Base-by-base conservation (phyloP, 37 sponge, comb jelly and placozoan species). In the Trichoplax adhaerens region DNA sequence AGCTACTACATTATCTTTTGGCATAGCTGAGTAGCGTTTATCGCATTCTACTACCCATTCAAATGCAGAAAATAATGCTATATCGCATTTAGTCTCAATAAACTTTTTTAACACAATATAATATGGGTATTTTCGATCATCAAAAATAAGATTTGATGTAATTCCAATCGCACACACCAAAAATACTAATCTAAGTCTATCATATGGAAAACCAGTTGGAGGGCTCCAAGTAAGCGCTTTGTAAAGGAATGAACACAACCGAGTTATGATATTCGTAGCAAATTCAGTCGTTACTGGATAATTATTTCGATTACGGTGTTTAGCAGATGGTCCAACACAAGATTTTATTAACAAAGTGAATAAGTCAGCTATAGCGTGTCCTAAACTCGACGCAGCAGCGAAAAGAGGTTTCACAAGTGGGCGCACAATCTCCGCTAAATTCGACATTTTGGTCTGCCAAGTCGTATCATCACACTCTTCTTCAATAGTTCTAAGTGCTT, bases 121-220 rank as follows among this genome's bases (percentile, higher is more conserved):
- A 81, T 86, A 91, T 50, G 90, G 79, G 53, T 84, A 82, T 65
- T 88, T 80, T 70, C 81, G 80, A 29, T 96, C 98, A 59, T 92
- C 94, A 83, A 89, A 92, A 73, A 92, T 70, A n/a, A 92, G 75
- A 65, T 83, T 64, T 58, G 78, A 79, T 77, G 85, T 81, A 58
- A 90, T 78, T 60, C 84, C 91, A 64, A 82, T 76, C 3, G 82
- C 83, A 72, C 84, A 90, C 91, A 90, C 74, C 74, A 74, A 77
- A 63, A 83, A 82, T 1, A 88, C 80, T 77, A 90, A 75, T 51
- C 90, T 89, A 55, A 29, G 73, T 48, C 29, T 29, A 29, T 29
- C 29, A 29, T 29, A 29, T 29, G 29, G 29, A 29, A 29, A 29
- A 29, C 29, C 29, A 29, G 29, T 29, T 29, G 29, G 29, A 29